Base-by-base conservation (phyloP, 2,113 vertebrate genomes). In the Melanerpes formicivorus region DNA sequence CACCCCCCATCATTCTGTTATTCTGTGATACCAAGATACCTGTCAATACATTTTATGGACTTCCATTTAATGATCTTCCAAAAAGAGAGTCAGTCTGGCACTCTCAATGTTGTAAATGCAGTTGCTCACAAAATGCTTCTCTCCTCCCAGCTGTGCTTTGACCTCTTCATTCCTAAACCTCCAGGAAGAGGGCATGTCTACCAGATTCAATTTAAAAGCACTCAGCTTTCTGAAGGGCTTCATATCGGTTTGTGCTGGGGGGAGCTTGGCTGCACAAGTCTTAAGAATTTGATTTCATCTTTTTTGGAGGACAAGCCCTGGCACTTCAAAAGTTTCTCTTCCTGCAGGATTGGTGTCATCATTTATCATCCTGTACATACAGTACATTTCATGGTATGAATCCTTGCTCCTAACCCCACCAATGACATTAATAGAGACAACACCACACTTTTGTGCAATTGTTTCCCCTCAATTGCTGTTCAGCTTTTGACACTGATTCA, bases 361-460 rank as follows among this genome's bases (percentile, higher is more conserved):
- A 44, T 92, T 93, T 65, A 60, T 94, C 76, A 74, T 76, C 78
- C 72, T 54, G 60, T 14, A 4, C 30, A 46, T 54, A 55, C n/a
- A 56, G 60, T 9, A 18, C 9, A 1, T 71, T 19, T 71, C 48
- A 46, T 42, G 48, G 79, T n/a, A 58, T 27, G 56, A 81, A 70
- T 73, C 67, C 72, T 40, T 30, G 37, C 92, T 90, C 75, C 77
- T 82, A 65, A 91, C 55, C 88, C 82, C 73, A 84, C 82, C 81
- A 18, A 55, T 62, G 84, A 48, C 69, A 80, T 54, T 80, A n/a
- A 37, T 26, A 87, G 81, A 80, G 59, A 77, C 23, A 88, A 74
- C 42, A 71, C 16, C 74, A 56, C 56, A 10, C 42, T 80, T 89
- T 1, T 0, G 1, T 77, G 50, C 69, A 72, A 29, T 52, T 59